Conservation (phyloP, 1,140 invertebrate species). For the Himalopsyche phryganea region DNA sequence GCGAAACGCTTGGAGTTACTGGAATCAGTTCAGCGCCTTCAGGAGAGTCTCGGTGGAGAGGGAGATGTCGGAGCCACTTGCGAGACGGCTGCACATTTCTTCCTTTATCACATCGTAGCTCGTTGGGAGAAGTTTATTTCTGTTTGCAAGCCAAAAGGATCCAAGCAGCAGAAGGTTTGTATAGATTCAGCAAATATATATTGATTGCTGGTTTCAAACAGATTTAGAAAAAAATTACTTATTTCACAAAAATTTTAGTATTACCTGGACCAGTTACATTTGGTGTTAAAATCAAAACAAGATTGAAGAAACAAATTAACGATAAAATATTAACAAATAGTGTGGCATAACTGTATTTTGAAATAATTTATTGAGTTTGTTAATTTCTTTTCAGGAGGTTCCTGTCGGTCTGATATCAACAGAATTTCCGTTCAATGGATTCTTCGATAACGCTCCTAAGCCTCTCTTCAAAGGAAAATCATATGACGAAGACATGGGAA, state of each 20-base stretch:
- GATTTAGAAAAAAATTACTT: too few species aligned
- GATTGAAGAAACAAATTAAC: too few species aligned
- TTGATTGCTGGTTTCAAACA: too few species aligned
- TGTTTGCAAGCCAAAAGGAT: conserved; percentile 32
- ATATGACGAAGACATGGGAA: conserved; percentile 85
- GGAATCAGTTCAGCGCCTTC: conserved; percentile 84
- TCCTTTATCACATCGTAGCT: conserved; percentile 78
- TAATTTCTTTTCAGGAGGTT: conserved; percentile 20
- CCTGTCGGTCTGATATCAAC: conserved; percentile 40
- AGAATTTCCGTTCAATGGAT: conserved; percentile 90
- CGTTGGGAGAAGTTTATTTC: conserved; percentile 87
- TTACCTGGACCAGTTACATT: too few species aligned
- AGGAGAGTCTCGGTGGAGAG: conserved; percentile 77
- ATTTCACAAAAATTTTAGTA: too few species aligned
- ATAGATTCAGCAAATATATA: too few species aligned
- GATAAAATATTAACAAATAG: too few species aligned
- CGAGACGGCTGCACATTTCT: conserved; percentile 95
- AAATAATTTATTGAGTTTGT: too few species aligned
- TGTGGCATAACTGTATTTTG: too few species aligned
- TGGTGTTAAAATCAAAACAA: too few species aligned
- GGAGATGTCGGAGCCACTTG: conserved; percentile 97
- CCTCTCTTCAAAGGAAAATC: conserved; percentile 81
- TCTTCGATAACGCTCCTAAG: conserved; percentile 89
- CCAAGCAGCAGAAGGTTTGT: too few species aligned
- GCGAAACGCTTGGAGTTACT: conserved; percentile 89